Conservation (phyloP, 2,888 invertebrate species). For the Aphidoletes aphidimyza region DNA sequence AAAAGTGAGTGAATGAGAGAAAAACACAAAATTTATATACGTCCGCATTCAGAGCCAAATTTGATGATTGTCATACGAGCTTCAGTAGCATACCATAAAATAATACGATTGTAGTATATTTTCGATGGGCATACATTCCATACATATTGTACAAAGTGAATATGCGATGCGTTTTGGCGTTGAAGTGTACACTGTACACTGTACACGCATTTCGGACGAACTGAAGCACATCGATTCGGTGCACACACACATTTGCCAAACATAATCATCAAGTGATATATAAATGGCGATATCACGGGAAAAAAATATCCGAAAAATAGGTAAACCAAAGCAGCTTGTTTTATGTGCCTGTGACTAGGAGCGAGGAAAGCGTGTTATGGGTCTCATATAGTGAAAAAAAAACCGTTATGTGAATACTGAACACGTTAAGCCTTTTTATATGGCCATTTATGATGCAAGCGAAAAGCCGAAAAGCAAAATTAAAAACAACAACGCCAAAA, state of each 20-base stretch:
- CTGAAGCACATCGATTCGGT: background rate
- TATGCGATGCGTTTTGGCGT: background rate
- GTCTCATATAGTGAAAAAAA: background rate
- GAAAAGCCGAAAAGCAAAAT: background rate
- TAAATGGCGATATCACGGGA: background rate
- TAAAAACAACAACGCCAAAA: background rate
- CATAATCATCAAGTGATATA: conserved; percentile 10
- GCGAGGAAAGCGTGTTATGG: background rate
- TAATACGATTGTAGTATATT: conserved; percentile 29
- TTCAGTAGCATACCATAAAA: conserved; percentile 17
- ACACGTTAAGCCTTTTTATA: conserved; percentile 24
- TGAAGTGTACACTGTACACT: no score
- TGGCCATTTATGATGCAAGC: background rate
- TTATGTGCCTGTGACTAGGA: background rate
- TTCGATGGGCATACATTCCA: background rate
- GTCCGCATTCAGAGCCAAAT: background rate
- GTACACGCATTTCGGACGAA: no score
- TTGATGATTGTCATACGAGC: background rate
- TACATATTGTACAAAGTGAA: background rate
- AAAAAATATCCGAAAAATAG: background rate
- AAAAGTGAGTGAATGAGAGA: background rate
- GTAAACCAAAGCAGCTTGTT: conserved; percentile 27
- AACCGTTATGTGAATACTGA: background rate
- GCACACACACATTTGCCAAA: background rate
- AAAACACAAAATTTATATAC: background rate